Base-by-base conservation (phyloP, 2,113 vertebrate genomes). In the Alethe diademata region DNA sequence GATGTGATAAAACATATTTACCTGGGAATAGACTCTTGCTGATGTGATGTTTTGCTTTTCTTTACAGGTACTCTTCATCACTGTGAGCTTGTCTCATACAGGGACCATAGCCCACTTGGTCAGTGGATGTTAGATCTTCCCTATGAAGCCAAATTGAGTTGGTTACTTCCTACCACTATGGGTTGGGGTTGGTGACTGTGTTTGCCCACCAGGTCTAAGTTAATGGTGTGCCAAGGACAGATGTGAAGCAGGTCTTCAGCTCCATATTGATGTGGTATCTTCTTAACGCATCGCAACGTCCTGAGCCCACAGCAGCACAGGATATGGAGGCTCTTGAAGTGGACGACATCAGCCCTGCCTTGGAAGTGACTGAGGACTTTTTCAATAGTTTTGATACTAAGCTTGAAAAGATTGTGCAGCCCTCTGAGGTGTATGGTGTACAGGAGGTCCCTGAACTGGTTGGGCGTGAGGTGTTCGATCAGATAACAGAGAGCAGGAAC, bases 321-420 rank as follows among this genome's bases (percentile, higher is more conserved):
- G 95, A 97, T 89, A 99, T 99, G 97, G 99, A 99, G 90, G 98
- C 98, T 85, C 98, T 99, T 76, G 99, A 99, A 91, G 99, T 99
- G 40, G 99, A 99, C 78, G 99, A 99, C 84, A 99, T 99, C 93
- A 99, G 99, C 96, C 99, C 99, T 4, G 99, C 99, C 88, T 97
- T 99, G 85, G 99, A 99, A 97, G 99, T 99, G 67, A 99, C 99
- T 2, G 99, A 99, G 94, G 99, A 99, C 88, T 99, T 99, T 97
- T 99, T 98, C 96, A 99, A 97, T 97, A 98, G 96, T 88, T 98
- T 99, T 84, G 99, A 98, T 74, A 98, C 57, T 93, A 98, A 97
- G 79, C 97, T 94, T 82, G 98, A 98, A 74, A 98, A 98, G 90
- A 97, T 97, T 43, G 97, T 96, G 25, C 97, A 97, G 78, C 98